A percentile compares a stretch with the other conserved stretches of the same genome.
These are phyloP conservation scores for Hucho hucho DNA, from an alignment of 2,113 vertebrate species.

Conservation along the genomic window DNA sequence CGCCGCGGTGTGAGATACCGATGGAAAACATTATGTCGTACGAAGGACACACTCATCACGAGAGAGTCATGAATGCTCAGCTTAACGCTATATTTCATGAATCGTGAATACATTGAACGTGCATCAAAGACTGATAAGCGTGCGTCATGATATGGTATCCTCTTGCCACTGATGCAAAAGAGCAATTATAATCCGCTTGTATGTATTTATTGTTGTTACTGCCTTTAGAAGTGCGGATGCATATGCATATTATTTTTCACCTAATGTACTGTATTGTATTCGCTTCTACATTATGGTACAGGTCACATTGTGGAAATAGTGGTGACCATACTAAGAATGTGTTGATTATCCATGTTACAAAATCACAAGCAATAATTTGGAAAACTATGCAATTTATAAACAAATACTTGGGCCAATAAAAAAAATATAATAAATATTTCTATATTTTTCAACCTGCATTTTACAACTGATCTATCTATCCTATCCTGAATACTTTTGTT, in stretches of 20 bases:
- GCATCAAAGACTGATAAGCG: conserved; percentile 66
- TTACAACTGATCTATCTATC: conserved; percentile 68
- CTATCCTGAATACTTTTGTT: conserved; percentile 90
- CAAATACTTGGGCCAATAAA: conserved; percentile 85
- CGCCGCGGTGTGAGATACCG: conserved; percentile 85
- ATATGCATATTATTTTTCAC: conserved; percentile 40
- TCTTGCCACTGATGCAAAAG: conserved; percentile 66
- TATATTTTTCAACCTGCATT: conserved; percentile 93
- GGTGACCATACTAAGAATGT: conserved; percentile 72
- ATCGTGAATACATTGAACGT: conserved; percentile 71
- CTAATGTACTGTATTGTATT: conserved; percentile 70
- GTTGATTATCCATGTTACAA: conserved; percentile 80
- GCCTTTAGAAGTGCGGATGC: conserved; percentile 66
- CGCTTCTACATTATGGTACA: conserved; percentile 41
- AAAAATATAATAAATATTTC: conserved; percentile 76
- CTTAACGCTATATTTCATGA: conserved; percentile 98
- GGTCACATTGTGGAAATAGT: conserved; percentile 47
- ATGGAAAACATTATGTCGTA: conserved; percentile 89
- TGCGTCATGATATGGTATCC: conserved; percentile 52
- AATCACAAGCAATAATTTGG: conserved; percentile 95
- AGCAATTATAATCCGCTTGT: conserved; percentile 70
- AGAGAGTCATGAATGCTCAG: conserved; percentile 92
- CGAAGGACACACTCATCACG: conserved; percentile 92
- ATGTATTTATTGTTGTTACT: conserved; percentile 77
- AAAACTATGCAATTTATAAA: conserved; percentile 94